Evolutionary conservation across 1,140 invertebrate species (phyloP), one percentile per base, ranked within the genome.

Genomic region (Drosophila azteca): DNA sequence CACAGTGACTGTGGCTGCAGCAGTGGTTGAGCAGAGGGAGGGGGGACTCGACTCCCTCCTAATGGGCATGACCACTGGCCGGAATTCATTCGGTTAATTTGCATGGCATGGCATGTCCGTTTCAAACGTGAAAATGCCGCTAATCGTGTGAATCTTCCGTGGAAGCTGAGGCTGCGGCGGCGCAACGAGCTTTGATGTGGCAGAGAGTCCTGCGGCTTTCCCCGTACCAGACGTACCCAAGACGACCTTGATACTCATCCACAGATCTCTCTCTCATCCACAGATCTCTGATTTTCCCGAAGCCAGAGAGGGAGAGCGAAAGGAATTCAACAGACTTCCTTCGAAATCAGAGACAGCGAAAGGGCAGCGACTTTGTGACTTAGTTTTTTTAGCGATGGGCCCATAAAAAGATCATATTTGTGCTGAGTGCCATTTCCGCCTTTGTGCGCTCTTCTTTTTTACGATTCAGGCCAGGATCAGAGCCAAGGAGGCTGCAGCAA

Each of bases 321-420:
- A 46, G 9, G 8, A 48, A 7, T 13, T 1, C 17, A 20, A 1
- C 17, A 20, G 26, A 29, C 13, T 59, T 35, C 26, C 3, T 29
- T 57, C 24, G 11, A 57, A 46, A 15, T 11, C 29, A 17, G n/a
- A 41, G 22, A 39, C 13, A 17, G 4, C 13, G 13, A 35, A 35
- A 17, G 26, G 35, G 24, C 29, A n/a, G 57, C 55, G 72, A 64
- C 68, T 81, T 81, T 77, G 76, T 62, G 53, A 39, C 57, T 79
- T 72, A 70, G 35, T 55, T 87, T 85, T 87, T 82, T 87, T 57
- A 68, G 51, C 44, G 52, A 3, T 39, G 57, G 26, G 57, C 45
- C 63, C 77, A 88, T 87, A 87, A 87, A 82, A 77, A 78, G 80
- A 82, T 87, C 61, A 87, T 88, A 72, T 77, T 20, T 29, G 51